These are phyloP conservation scores for Papilio gigon DNA, from an alignment of 2,888 invertebrate genomes.

Conservation along the genomic window DNA sequence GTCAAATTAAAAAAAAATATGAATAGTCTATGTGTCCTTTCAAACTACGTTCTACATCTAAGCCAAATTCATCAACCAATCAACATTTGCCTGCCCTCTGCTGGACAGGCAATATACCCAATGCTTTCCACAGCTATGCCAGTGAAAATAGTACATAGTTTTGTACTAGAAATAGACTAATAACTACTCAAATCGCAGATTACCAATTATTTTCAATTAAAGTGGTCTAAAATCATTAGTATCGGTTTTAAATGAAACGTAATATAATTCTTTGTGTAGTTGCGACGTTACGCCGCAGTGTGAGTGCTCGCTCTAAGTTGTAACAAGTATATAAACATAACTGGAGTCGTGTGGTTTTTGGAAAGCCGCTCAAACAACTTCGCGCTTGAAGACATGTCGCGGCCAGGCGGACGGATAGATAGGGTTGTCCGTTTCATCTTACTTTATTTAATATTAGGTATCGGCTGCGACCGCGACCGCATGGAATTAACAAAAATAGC, in stretches of 20 bases:
- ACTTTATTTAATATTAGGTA: not conserved
- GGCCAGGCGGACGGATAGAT: conserved; percentile 41
- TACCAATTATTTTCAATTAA: not conserved
- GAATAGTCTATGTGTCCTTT: too few relatives aligned
- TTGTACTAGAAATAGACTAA: too few relatives aligned
- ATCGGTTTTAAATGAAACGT: not conserved
- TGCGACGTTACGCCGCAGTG: conserved; percentile 48
- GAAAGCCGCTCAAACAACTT: conserved; percentile 50
- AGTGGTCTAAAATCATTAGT: not conserved
- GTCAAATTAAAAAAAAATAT: too few relatives aligned
- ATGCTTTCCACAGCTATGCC: too few relatives aligned
- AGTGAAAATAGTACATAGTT: too few relatives aligned
- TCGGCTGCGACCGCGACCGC: too few relatives aligned
- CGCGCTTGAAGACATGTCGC: conserved; percentile 38
- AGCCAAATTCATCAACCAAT: too few relatives aligned
- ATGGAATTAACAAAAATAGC: too few relatives aligned
- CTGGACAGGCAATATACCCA: too few relatives aligned
- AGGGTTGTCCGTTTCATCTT: conserved; percentile 32
- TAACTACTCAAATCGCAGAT: not conserved
- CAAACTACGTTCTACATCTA: too few relatives aligned
- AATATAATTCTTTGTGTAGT: not conserved
- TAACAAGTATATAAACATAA: conserved; percentile 61
- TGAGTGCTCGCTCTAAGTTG: conserved; percentile 50
- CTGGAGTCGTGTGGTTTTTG: conserved; percentile 49
- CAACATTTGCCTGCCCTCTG: too few relatives aligned